Base-by-base conservation (phyloP, 2,113 vertebrate genomes). In the Theropithecus gelada region DNA sequence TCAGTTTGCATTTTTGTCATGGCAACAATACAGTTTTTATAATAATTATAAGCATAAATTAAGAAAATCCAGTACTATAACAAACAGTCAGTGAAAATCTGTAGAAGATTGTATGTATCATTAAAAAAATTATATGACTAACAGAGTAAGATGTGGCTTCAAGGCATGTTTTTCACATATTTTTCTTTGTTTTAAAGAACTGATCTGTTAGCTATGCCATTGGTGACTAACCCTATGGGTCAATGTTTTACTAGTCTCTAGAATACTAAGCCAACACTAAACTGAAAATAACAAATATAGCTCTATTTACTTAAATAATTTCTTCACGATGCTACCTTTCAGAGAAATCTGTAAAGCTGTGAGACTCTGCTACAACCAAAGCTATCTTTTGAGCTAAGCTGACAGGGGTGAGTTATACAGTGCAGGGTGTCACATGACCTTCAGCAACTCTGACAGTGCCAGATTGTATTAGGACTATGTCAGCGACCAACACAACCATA, bases 41-140 rank as follows among this genome's bases (percentile, higher is more conserved):
- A 97, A 84, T 72, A 96, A 95, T 57, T 97, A 78, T 96, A 94
- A 85, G 83, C 80, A n/a, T 75, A 88, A 92, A 86, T 88, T 38
- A 91, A 85, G 4, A 64, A 96, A 98, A 78, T 90, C 10, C 27
- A 94, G 88, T 78, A 91, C 23, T 88, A 45, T 40, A 81, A 88
- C 12, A 88, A 88, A 78, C 5, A 96, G 80, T 92, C 52, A 88
- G 25, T 59, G 38, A 81, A 93, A 97, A 91, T 84, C 27, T 92
- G 12, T 90, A 80, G 61, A 81, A 72, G 13, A 50, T n/a, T 85
- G 27, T 79, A 55, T 38, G 12, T 78, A 50, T 35, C 23, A 61
- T 90, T 81, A 50, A 87, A 66, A 64, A 93, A 76, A 45, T 73
- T 22, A 4, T 82, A 14, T n/a, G 12, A 52, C 5, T 66, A 22